phyloP scores from a whole-genome alignment of 53 echinoderm and acorn worm genomes.

The Holothuria leucospilota region DNA sequence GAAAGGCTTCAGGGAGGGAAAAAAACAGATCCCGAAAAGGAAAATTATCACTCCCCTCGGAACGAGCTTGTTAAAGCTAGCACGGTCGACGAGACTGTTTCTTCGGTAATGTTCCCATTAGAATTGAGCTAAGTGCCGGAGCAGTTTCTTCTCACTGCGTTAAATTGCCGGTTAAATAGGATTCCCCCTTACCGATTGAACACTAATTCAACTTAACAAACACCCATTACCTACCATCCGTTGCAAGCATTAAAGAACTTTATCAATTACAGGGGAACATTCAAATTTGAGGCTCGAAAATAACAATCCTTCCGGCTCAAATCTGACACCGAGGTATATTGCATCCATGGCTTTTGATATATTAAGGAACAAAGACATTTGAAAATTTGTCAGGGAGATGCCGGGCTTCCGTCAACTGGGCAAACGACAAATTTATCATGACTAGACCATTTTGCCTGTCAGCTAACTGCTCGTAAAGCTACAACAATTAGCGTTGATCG shows the following conservation, averaged over 20 bases:
- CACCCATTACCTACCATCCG: constrained; percentile 54
- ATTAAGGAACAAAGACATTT: constrained; percentile 48
- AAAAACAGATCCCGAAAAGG: not conserved
- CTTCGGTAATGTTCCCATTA: constrained; percentile 48
- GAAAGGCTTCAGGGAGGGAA: constrained; percentile 26
- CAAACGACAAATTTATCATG: constrained; percentile 54
- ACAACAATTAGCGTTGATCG: constrained; percentile 52
- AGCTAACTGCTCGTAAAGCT: constrained; percentile 55
- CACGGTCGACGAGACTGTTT: constrained; percentile 39
- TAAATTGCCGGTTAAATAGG: constrained; percentile 50
- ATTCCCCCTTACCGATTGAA: constrained; percentile 33
- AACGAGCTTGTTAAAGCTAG: constrained; percentile 47
- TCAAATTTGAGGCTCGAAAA: constrained; percentile 44
- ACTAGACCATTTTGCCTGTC: constrained; percentile 50
- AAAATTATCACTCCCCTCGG: constrained; percentile 49
- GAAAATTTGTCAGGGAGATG: constrained; percentile 44
- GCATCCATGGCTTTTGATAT: constrained; percentile 33
- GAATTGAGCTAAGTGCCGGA: constrained; percentile 52
- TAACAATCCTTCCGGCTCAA: constrained; percentile 26
- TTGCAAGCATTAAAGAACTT: constrained; percentile 54
- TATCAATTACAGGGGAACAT: constrained; percentile 52
- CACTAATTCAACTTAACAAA: constrained; percentile 49
- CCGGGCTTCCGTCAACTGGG: constrained; percentile 47
- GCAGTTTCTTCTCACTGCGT: constrained; percentile 27
- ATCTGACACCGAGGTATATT: constrained; percentile 40